Percentiles rank a stretch among this genome's conserved stretches.
phyloP scores from a whole-genome alignment of 2,888 invertebrate species.

The Pogonocherus hispidulus region DNA sequence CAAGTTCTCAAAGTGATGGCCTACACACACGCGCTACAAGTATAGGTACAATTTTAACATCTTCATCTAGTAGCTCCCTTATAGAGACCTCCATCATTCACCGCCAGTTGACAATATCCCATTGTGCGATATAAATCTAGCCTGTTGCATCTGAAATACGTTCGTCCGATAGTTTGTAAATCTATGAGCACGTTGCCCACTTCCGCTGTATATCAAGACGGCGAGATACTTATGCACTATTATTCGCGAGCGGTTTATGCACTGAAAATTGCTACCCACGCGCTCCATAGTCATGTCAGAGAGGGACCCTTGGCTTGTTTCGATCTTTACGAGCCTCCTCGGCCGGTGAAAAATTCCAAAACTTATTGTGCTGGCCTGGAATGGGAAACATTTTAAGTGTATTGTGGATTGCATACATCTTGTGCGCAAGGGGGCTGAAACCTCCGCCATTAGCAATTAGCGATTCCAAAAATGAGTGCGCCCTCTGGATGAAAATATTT shows the following conservation, averaged over 20 bases:
- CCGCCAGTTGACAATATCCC: conserved; percentile 51
- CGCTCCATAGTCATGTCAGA: conserved; percentile 56
- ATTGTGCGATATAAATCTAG: conserved; percentile 50
- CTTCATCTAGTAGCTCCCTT: conserved; percentile 51
- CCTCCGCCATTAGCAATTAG: too few relatives aligned
- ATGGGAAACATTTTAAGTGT: not conserved
- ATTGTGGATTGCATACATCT: not conserved
- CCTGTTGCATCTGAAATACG: conserved; percentile 40
- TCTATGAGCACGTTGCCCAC: conserved; percentile 32
- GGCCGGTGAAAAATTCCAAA: conserved; percentile 10
- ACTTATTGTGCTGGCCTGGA: not conserved
- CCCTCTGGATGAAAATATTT: too few relatives aligned
- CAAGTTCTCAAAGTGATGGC: not conserved
- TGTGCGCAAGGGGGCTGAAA: not conserved
- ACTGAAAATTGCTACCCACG: conserved; percentile 59
- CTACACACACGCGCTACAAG: not conserved
- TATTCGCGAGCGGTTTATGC: conserved; percentile 60
- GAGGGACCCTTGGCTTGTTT: conserved; percentile 42
- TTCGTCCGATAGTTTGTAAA: conserved; percentile 39
- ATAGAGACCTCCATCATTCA: conserved; percentile 53
- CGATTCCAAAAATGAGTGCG: too few relatives aligned
- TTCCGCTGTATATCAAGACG: conserved; percentile 51
- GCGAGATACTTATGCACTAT: conserved; percentile 60
- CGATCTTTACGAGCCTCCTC: conserved; percentile 30
- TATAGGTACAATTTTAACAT: conserved; percentile 42